Conservation (phyloP, 92 coral and sea anemone genomes). For the Zoanthus sansibaricus region DNA sequence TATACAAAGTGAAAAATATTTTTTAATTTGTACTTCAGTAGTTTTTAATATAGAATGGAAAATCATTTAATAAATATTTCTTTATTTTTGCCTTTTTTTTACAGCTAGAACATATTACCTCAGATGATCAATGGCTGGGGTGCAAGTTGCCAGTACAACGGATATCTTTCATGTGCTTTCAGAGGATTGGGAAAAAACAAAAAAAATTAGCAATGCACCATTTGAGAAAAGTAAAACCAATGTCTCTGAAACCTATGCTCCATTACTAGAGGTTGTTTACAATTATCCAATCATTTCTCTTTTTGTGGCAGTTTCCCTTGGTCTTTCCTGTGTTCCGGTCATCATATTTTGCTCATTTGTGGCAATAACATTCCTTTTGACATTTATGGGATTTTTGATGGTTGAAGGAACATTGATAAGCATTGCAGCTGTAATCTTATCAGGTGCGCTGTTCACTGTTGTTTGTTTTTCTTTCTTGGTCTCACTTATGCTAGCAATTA, state of each 20-base stretch:
- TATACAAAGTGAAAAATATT: too few species aligned
- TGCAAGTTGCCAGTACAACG: neutral
- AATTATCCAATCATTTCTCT: constrained; percentile 30
- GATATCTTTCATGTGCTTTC: neutral
- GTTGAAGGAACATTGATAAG: constrained; percentile 33
- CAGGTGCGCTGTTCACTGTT: constrained; percentile 11
- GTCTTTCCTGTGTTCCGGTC: constrained; percentile 18
- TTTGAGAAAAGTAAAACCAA: neutral
- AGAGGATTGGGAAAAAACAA: neutral
- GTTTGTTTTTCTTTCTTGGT: constrained; percentile 11
- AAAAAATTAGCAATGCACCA: neutral
- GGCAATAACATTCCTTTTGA: constrained; percentile 6
- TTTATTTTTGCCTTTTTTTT: too few species aligned
- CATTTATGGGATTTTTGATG: constrained; percentile 33
- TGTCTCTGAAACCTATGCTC: neutral
- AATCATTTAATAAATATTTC: too few species aligned
- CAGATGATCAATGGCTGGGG: constrained; percentile 23
- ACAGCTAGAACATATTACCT: too few species aligned
- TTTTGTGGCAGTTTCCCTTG: constrained; percentile 2
- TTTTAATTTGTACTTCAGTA: too few species aligned
- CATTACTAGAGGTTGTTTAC: neutral
- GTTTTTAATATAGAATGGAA: too few species aligned
- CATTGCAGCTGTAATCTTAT: constrained; percentile 17
- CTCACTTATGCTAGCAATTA: constrained; percentile 15
- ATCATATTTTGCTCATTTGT: constrained; percentile 28